These are phyloP conservation scores for Corythaixoides concolor DNA, from an alignment of 2,113 vertebrate species.

Conservation along the genomic window DNA sequence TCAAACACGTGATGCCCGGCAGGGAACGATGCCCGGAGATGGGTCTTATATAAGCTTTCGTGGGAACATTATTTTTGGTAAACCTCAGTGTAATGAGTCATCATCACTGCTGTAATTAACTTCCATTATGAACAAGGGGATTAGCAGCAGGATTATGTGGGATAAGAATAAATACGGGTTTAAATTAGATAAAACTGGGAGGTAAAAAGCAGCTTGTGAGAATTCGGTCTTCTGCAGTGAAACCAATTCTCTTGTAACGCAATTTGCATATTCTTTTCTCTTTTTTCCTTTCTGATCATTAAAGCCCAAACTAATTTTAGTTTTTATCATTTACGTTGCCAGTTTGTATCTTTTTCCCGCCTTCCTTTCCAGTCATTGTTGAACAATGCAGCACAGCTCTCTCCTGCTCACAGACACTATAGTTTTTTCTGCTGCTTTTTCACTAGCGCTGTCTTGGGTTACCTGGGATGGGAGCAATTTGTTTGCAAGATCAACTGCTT, in stretches of 20 bases:
- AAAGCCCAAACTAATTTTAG: background rate
- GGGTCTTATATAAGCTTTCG: constrained; percentile 25
- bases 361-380: background rate
- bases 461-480: background rate
- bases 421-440: background rate
- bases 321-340: background rate
- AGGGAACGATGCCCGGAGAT: constrained; percentile 13
- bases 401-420: background rate
- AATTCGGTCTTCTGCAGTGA: background rate
- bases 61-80: constrained; percentile 27
- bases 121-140: constrained; percentile 37
- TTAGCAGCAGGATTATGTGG: constrained; percentile 38
- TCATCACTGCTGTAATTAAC: constrained; percentile 47
- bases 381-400: background rate
- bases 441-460: background rate
- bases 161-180: constrained; percentile 15
- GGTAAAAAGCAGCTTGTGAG: background rate
- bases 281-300: background rate
- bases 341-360: background rate
- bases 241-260: background rate
- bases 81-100: constrained; percentile 48
- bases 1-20: background rate
- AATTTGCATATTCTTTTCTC: background rate
- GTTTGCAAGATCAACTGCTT: background rate
- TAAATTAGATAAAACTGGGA: background rate